Evolutionary conservation across 2,888 invertebrate genomes (phyloP).

Genomic region (Ophion ventricosus): DNA sequence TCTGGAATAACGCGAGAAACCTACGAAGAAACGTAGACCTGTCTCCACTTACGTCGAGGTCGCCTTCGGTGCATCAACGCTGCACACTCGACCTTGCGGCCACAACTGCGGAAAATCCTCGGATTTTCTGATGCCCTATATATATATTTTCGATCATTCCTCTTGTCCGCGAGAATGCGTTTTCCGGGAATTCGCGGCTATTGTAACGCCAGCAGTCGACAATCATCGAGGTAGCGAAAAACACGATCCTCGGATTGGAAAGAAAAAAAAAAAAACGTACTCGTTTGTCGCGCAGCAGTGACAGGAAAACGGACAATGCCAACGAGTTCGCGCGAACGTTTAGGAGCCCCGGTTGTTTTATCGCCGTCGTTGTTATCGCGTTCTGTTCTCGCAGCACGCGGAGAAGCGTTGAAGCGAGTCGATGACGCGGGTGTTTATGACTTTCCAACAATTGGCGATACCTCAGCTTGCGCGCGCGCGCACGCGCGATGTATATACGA

Average conservation of each 20-base stretch:
- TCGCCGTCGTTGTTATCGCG: conserved; percentile 31
- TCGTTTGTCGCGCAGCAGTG: neutral
- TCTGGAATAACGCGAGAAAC: conserved; percentile 1
- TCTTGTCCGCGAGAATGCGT: neutral
- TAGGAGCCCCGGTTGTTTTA: conserved; percentile 31
- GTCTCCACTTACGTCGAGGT: conserved; percentile 34
- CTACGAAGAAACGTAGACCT: conserved; percentile 12
- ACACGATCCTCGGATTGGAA: neutral
- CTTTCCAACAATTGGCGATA: conserved; percentile 54
- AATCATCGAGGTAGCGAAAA: neutral
- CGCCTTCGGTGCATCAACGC: conserved; percentile 10
- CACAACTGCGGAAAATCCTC: conserved; percentile 15
- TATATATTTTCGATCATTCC: neutral
- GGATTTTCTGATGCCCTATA: neutral
- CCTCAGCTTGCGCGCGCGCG: neutral
- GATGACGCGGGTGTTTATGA: conserved; percentile 56
- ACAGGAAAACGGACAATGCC: conserved; percentile 49
- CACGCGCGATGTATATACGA: neutral
- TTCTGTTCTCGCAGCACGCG: conserved; percentile 10
- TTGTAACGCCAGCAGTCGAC: neutral
- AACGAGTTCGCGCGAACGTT: conserved; percentile 31
- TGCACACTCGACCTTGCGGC: conserved; percentile 12
- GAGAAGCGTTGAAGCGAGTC: conserved; percentile 51
- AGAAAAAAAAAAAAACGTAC: conserved; percentile 3
- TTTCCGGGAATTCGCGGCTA: conserved; percentile 11